These are phyloP conservation scores for Noctua pronuba DNA, from an alignment of 2,888 invertebrate species.

Conservation along the genomic window DNA sequence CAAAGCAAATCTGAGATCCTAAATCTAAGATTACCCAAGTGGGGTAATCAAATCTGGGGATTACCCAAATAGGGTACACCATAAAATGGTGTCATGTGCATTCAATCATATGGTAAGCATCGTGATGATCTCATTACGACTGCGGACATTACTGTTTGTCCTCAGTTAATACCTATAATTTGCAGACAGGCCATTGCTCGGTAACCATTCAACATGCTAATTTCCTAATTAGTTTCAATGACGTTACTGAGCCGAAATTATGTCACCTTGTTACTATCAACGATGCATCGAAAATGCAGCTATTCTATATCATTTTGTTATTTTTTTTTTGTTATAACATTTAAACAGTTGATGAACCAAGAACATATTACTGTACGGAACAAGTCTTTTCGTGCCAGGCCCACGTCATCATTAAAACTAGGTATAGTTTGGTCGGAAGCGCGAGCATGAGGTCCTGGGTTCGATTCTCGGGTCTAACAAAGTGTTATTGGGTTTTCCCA, in stretches of 20 bases:
- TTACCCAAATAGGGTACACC: not conserved
- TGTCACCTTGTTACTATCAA: not conserved
- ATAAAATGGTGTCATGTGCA: not conserved
- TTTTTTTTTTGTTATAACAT: not conserved
- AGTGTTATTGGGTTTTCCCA: no score
- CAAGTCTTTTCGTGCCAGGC: not conserved
- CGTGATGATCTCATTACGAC: not conserved
- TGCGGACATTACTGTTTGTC: not conserved
- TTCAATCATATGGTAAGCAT: not conserved
- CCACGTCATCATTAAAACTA: not conserved
- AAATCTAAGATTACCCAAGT: not conserved
- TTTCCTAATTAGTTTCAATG: slow-evolving; percentile 26
- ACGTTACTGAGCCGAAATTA: not conserved
- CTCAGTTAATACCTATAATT: slow-evolving; percentile 13
- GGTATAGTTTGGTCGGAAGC: not conserved
- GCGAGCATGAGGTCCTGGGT: no score
- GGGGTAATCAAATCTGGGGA: no score
- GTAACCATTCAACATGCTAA: slow-evolving; percentile 23
- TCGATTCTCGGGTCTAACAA: no score
- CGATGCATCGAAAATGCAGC: not conserved
- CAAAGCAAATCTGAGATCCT: no score
- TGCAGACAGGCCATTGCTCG: not conserved
- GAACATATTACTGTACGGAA: not conserved
- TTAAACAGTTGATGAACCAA: not conserved
- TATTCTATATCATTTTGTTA: not conserved